Evolutionary conservation across 92 coral and sea anemone species (phyloP).

Genomic region (Muricea muricata): DNA sequence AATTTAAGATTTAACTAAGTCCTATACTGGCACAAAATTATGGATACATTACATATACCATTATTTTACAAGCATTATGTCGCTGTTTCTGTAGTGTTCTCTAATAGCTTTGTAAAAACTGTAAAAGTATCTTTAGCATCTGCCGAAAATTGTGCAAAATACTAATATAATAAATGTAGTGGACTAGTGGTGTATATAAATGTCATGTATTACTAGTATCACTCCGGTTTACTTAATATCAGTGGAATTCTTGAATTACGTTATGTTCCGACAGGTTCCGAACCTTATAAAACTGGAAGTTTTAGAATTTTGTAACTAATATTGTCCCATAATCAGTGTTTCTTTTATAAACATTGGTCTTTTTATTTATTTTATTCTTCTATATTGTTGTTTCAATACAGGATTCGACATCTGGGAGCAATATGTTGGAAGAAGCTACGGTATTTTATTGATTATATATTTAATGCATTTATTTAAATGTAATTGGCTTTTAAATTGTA

Average conservation of each 20-base stretch:
- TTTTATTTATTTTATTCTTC: slow-evolving; percentile 12
- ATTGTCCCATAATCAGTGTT: not conserved
- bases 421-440: slow-evolving; percentile 93
- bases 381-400: slow-evolving; percentile 47
- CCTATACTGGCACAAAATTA: too few relatives aligned
- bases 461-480: not conserved
- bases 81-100: too few relatives aligned
- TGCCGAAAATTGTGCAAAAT: too few relatives aligned
- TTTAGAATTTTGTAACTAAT: not conserved
- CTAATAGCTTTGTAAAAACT: too few relatives aligned
- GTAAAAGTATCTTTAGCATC: too few relatives aligned
- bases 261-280: not conserved
- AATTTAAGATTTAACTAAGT: too few relatives aligned
- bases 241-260: not conserved
- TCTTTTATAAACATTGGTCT: slow-evolving; percentile 43
- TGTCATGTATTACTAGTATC: not conserved
- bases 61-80: too few relatives aligned
- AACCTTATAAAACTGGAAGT: not conserved
- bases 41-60: too few relatives aligned
- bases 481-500: not conserved
- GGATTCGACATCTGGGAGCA: slow-evolving; percentile 89
- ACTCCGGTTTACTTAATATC: not conserved
- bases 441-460: slow-evolving; percentile 39
- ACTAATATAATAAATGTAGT: not conserved
- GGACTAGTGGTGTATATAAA: not conserved